These are phyloP conservation scores for Clistopyga incitator DNA, from an alignment of 2,888 invertebrate species.

Conservation along the genomic window DNA sequence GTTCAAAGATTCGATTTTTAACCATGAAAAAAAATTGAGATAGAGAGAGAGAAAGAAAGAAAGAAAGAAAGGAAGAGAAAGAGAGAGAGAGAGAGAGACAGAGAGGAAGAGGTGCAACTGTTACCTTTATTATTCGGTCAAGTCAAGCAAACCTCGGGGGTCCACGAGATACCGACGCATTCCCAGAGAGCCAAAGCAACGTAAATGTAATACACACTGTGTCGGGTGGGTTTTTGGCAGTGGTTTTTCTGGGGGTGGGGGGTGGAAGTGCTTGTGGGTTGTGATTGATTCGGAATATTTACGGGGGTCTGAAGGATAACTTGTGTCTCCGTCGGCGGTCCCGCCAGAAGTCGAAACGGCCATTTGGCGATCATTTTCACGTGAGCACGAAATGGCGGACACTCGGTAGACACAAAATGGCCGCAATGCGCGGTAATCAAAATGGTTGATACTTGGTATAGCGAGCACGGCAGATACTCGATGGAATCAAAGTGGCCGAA, in stretches of 20 bases:
- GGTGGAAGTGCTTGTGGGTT: conserved; percentile 32
- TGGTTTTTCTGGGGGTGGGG: not conserved
- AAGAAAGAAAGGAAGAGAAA: not conserved
- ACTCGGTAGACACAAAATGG: no score
- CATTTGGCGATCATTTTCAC: no score
- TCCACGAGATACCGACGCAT: conserved; percentile 86
- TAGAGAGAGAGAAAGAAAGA: conserved; percentile 48
- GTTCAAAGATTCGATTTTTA: conserved; percentile 54
- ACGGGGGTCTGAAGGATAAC: not conserved
- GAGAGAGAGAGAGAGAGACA: conserved; percentile 33
- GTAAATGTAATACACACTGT: conserved; percentile 84
- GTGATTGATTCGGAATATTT: conserved; percentile 54
- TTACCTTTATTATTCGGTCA: conserved; percentile 86
- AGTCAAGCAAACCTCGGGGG: conserved; percentile 85
- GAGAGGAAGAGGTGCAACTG: conserved; percentile 87
- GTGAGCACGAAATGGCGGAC: no score
- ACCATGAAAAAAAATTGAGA: conserved; percentile 33
- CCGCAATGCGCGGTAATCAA: no score
- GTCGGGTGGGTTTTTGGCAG: conserved; percentile 67
- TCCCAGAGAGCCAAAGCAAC: conserved; percentile 86
- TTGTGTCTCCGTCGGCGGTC: not conserved
- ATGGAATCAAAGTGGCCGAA: no score
- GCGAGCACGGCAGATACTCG: no score
- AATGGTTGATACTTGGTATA: no score
- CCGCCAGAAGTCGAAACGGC: not conserved